These are phyloP conservation scores for Caenorhabditis sp. DNA, from an alignment of 2,888 invertebrate genomes.

Conservation along the genomic window DNA sequence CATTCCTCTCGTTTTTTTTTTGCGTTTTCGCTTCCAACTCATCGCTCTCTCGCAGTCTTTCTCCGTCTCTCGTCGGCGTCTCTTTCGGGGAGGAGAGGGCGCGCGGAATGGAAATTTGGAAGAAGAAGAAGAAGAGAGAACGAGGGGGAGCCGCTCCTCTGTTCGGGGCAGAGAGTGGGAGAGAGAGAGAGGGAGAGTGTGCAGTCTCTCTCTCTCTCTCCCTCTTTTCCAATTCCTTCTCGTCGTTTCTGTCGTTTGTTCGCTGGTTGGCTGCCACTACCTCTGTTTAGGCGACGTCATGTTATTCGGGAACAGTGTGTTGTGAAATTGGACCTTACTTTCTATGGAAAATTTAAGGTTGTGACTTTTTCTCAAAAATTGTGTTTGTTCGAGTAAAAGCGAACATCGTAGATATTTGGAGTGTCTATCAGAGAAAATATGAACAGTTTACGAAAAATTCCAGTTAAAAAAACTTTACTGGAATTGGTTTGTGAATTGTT, in stretches of 20 bases:
- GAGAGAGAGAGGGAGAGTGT: constrained; percentile 17
- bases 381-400: no score
- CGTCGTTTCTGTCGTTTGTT: constrained; percentile 38
- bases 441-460: no score
- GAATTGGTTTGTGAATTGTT: no score
- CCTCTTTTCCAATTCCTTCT: constrained; percentile 18
- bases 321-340: no score
- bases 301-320: no score
- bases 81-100: no score
- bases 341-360: no score
- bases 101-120: constrained; percentile 18
- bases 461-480: no score
- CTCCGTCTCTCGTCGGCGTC: constrained; percentile 26
- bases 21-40: constrained; percentile 45
- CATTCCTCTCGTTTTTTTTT: not conserved
- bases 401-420: no score
- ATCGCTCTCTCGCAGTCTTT: constrained; percentile 1
- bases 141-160: constrained; percentile 30
- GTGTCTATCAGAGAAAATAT: no score
- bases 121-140: not conserved
- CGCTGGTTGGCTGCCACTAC: constrained; percentile 32
- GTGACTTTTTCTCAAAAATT: no score
- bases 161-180: constrained; percentile 11
- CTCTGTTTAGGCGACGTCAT: no score
- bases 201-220: constrained; percentile 21